Base-by-base conservation (phyloP, 2,888 invertebrate genomes). In the Pammene fasciana region DNA sequence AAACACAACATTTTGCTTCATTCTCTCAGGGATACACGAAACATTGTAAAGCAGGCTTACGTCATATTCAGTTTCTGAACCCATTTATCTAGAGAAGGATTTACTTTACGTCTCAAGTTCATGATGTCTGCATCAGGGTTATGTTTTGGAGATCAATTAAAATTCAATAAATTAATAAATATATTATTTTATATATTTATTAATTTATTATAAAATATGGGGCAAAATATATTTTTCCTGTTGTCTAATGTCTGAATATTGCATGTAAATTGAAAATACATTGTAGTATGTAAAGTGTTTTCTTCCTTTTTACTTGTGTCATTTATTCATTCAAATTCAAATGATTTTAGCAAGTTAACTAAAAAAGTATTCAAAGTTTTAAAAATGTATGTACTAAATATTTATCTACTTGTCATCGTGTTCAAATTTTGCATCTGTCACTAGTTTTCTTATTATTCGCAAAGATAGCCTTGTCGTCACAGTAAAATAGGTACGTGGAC, bases 11-110 rank as follows among this genome's bases (percentile, higher is more conserved):
- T 43, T 45, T 18, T 13, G 64, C 64, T 45, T 52, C 68, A 38
- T 61, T 50, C 48, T 52, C 52, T 13, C 11, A 52, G 38, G 64
- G 57, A 65, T 68, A 43, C n/a, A 13, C 43, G 64, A 62, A 62
- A 68, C 68, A 68, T 65, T 65, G 64, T 68, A 59, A n/a, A 60
- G 18, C 36, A 14, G 52, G 45, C 50, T 56, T 43, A 45, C 57
- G 64, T 64, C 64, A 65, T 59, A 65, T 68, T 65, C 52, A 36
- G 68, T 65, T 68, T 38, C 68, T 46, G 64, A 36, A 57, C 48
- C 62, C 7, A 59, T 26, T 59, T 16, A 52, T 64, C 11, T n/a
- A 45, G 43, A 43, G 16, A 18, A 45, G 62, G 57, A 59, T 68
- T 64, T 68, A 68, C 50, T 65, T 68, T 46, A 52, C 36, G 62